Evolutionary conservation across 2,797 vertebrate genomes (phyloP).

Genomic region (Tokudaia tokunoshimensis): DNA sequence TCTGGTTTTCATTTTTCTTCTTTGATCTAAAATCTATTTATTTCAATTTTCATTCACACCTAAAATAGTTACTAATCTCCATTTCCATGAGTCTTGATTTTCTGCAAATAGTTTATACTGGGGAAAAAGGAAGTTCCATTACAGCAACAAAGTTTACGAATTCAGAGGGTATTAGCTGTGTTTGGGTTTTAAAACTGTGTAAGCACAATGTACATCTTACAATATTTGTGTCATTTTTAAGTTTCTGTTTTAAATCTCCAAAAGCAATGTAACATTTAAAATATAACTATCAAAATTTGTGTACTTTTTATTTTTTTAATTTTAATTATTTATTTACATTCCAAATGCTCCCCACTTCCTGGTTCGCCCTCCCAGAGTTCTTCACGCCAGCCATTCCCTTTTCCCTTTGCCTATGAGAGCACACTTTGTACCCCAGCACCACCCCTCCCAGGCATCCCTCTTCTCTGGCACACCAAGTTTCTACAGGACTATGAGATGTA

Average conservation of each 20-base stretch:
- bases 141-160: background rate
- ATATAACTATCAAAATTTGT: background rate
- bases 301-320: background rate
- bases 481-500: background rate
- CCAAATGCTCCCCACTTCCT: background rate
- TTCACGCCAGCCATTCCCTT: background rate
- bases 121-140: background rate
- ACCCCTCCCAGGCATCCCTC: background rate
- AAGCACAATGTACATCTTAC: background rate
- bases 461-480: background rate
- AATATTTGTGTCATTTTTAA: background rate
- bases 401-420: background rate
- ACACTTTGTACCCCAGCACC: background rate
- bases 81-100: background rate
- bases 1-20: background rate
- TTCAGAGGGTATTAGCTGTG: background rate
- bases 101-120: background rate
- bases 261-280: background rate
- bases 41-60: background rate
- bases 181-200: background rate
- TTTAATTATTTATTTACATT: background rate
- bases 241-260: background rate
- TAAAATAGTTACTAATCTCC: background rate
- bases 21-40: slow-evolving; percentile 35
- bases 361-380: fast-evolving